Evolutionary conservation across 2,113 vertebrate species (phyloP).

Genomic region (Trichechus manatus): DNA sequence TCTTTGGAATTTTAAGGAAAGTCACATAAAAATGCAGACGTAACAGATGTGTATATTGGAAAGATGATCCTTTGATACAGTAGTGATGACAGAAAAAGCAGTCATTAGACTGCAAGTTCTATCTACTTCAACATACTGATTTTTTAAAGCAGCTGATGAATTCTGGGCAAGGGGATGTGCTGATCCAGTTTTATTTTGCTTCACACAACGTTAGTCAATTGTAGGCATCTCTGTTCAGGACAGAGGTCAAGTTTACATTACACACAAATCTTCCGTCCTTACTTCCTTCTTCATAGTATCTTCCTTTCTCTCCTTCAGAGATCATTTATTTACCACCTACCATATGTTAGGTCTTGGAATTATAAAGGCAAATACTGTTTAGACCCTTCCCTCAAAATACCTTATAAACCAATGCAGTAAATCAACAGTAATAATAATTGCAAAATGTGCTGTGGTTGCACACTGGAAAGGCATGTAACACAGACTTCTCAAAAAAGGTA

Average conservation of each 20-base stretch:
- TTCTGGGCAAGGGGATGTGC: neutral
- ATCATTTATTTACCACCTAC: conserved; percentile 53
- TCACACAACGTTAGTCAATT: neutral
- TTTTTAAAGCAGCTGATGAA: conserved; percentile 28
- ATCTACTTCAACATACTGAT: conserved; percentile 5
- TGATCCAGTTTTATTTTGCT: neutral
- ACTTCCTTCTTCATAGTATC: neutral
- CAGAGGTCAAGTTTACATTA: neutral
- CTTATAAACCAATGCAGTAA: neutral
- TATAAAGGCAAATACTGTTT: neutral
- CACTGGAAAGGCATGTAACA: neutral
- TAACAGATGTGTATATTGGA: neutral
- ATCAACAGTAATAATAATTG: neutral
- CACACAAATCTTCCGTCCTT: neutral
- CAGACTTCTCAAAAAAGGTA: neutral
- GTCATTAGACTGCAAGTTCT: neutral
- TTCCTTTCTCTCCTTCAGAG: neutral
- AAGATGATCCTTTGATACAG: conserved; percentile 37
- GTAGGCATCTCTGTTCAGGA: neutral
- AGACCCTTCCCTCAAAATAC: neutral
- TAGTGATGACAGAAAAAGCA: neutral
- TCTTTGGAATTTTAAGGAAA: conserved; percentile 9
- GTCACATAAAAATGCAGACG: neutral
- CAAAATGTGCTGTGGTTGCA: neutral
- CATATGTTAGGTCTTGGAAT: neutral